phyloP scores from a whole-genome alignment of 1,140 invertebrate species.

The Luehdorfia chinensis region DNA sequence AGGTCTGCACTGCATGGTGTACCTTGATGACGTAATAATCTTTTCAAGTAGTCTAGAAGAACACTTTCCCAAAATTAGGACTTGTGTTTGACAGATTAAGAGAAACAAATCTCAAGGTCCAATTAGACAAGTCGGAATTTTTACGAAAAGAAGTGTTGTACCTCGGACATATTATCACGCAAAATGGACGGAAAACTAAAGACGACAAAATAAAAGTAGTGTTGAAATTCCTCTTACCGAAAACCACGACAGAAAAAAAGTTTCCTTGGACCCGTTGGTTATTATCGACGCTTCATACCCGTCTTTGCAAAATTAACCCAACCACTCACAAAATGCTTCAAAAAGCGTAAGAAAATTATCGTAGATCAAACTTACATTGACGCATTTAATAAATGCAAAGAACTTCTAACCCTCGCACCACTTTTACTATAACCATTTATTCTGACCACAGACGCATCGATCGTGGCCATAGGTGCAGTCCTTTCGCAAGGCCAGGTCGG shows the following conservation, averaged over 20 bases:
- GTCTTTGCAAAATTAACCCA: slow-evolving; percentile 29
- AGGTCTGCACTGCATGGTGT: slow-evolving; percentile 22
- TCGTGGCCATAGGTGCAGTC: slow-evolving; percentile 24
- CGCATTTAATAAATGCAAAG: slow-evolving; percentile 29
- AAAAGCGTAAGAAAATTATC: too few relatives aligned
- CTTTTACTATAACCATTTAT: slow-evolving; percentile 29
- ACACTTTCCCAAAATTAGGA: too few relatives aligned
- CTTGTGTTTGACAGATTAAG: too few relatives aligned
- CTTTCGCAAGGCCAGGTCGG: slow-evolving; percentile 25
- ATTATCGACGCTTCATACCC: slow-evolving; percentile 43
- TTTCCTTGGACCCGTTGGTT: slow-evolving; percentile 43
- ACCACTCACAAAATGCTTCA: slow-evolving; percentile 29
- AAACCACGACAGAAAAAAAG: slow-evolving; percentile 23
- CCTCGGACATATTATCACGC: slow-evolving; percentile 22
- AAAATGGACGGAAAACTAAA: slow-evolving; percentile 21
- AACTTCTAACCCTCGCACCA: slow-evolving; percentile 24
- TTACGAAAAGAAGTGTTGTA: too few relatives aligned
- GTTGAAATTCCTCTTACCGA: slow-evolving; percentile 20
- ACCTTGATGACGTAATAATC: slow-evolving; percentile 27
- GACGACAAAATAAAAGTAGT: slow-evolving; percentile 23
- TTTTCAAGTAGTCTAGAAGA: slow-evolving; percentile 22
- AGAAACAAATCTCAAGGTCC: too few relatives aligned
- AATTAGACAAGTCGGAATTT: too few relatives aligned
- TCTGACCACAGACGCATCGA: slow-evolving; percentile 29
- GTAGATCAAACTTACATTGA: too few relatives aligned